phyloP scores from a whole-genome alignment of 2,113 vertebrate genomes.

The Oxygymnocypris stewartii region DNA sequence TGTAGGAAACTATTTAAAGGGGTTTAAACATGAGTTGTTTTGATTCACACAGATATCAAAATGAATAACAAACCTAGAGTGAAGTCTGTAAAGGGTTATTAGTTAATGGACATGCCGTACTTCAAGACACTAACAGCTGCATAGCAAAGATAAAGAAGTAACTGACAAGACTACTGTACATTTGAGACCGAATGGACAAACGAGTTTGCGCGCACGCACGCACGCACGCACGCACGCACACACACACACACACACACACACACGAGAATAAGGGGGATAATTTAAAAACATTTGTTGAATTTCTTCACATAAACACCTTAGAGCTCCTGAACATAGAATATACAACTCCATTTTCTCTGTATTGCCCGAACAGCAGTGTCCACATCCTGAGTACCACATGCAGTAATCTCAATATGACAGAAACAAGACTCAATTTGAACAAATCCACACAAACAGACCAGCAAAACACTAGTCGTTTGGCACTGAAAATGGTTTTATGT shows the following conservation, averaged over 20 bases:
- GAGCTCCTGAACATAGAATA: background rate
- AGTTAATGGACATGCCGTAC: conserved; percentile 40
- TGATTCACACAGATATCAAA: background rate
- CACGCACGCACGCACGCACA: too few relatives aligned
- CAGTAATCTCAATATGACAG: background rate
- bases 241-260: too few relatives aligned
- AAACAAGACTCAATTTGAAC: background rate
- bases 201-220: background rate
- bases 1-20: conserved; percentile 27
- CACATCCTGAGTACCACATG: conserved; percentile 36
- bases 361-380: conserved; percentile 6
- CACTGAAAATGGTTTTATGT: conserved; percentile 17
- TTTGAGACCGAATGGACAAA: conserved; percentile 42
- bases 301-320: conserved; percentile 20
- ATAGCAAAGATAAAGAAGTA: conserved; percentile 49
- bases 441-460: conserved; percentile 1
- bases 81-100: conserved; percentile 30
- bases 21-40: conserved; percentile 26
- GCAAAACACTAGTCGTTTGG: conserved; percentile 12
- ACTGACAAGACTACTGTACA: conserved; percentile 54
- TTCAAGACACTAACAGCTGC: conserved; percentile 43
- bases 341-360: background rate
- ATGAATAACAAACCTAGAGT: background rate
- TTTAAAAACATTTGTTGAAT: background rate
- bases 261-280: too few relatives aligned